Base-by-base conservation (phyloP, 1,140 invertebrate species). In the Lepidotrigona ventralis region DNA sequence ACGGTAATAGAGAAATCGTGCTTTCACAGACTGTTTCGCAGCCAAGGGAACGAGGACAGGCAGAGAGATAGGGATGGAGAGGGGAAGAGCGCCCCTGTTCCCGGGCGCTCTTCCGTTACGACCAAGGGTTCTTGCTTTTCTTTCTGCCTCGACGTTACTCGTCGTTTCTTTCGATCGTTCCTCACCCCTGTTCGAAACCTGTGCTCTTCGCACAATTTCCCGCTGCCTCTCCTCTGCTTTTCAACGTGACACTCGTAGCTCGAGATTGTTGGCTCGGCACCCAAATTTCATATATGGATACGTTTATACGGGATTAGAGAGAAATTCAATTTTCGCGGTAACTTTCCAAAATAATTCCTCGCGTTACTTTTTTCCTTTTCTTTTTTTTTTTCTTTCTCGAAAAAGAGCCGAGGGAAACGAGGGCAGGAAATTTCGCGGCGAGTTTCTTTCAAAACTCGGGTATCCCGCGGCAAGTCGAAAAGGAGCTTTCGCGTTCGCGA, bases 1-100 rank as follows among this genome's bases (percentile, higher is more conserved):
- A 87, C 79, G 64, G 84, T 87, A 89, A 90, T 87, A 86, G 85
- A 86, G 81, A 89, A 90, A 80, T 87, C 77, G 71, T 86, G 80
- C 75, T 88, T 79, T 83, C 78, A 80, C 74, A 88, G 83, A 88
- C 60, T 84, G 82, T 86, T 87, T 84, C 76, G 58, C 75, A 78
- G 53, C n/a, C 33, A 66, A 82, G 56, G 66, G 73, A 81, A 73
- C 69, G 46, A 77, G 54, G 64, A 79, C 39, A 51, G 70, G 63
- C 1, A n/a, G 23, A 60, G 6, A 26, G 26, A 64, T 14, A 46
- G 39, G 8, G 8, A 6, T 6, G 8, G 54, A 6, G 54, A 6
- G 53, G 29, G 58, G 23, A 15, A 15, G 11, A n/a, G 11, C 21
- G 19, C 23, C 26, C 53, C 71, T 46, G 72, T 75, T 60, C 66